Percentiles rank a stretch among this genome's conserved stretches.
Conservation (phyloP, 1,140 invertebrate species). For the Protaetia brevitarsis region DNA sequence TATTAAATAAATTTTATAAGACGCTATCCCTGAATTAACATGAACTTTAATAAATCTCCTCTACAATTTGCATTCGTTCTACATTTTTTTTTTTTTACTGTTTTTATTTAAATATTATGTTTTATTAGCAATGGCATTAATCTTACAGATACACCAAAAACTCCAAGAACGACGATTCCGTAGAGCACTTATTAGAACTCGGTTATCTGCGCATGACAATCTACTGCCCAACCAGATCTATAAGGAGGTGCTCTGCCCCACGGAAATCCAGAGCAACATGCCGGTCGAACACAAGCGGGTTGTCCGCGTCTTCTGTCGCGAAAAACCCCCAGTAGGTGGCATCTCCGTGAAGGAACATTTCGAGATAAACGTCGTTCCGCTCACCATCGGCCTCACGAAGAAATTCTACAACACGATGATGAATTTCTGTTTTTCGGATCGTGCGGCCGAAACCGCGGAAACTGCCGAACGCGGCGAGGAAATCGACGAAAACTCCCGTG, state of each 20-base stretch:
- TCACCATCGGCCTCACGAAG: slow-evolving; percentile 91
- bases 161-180: slow-evolving; percentile 94
- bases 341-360: slow-evolving; percentile 99
- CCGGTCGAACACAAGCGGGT: slow-evolving; percentile 83
- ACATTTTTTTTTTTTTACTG: too few relatives aligned
- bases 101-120: too few relatives aligned
- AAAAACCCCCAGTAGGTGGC: slow-evolving; percentile 90
- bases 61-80: too few relatives aligned
- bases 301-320: slow-evolving; percentile 82
- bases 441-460: slow-evolving; percentile 81
- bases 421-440: slow-evolving; percentile 98
- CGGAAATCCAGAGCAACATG: slow-evolving; percentile 84
- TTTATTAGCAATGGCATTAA: too few relatives aligned
- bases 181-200: slow-evolving; percentile 95
- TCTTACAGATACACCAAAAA: slow-evolving; percentile 91
- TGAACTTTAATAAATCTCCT: too few relatives aligned
- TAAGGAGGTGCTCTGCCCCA: slow-evolving; percentile 85
- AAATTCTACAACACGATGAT: slow-evolving; percentile 98
- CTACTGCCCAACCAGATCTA: slow-evolving; percentile 92
- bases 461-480: slow-evolving; percentile 60
- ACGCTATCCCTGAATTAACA: too few relatives aligned
- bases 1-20: too few relatives aligned
- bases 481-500: slow-evolving; percentile 48
- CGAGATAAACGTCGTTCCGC: slow-evolving; percentile 91
- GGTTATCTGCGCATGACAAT: slow-evolving; percentile 96